Evolutionary conservation across 1,140 invertebrate species (phyloP).

Genomic region (Helicorthomorpha holstii): DNA sequence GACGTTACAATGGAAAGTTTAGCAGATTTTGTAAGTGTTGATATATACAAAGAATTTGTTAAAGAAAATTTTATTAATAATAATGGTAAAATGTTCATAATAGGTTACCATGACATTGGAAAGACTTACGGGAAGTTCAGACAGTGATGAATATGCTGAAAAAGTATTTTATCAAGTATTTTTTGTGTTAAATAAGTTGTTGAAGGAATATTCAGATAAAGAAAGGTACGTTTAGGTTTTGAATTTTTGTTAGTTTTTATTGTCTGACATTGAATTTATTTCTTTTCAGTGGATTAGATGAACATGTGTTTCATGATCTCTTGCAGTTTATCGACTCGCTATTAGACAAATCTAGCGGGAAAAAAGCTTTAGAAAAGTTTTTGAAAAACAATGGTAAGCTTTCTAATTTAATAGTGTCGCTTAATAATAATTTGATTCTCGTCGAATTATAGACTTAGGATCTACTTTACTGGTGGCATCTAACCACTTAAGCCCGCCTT

Average conservation of each 20-base stretch:
- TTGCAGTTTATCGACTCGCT: constrained; percentile 67
- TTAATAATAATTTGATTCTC: neutral
- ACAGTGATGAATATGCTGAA: constrained; percentile 41
- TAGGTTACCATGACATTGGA: constrained; percentile 28
- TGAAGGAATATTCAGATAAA: constrained; percentile 21
- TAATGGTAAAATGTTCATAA: constrained; percentile 1
- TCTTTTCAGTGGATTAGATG: constrained; percentile 35
- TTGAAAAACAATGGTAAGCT: constrained; percentile 31
- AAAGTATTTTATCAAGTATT: constrained; percentile 44
- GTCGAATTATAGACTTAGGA: neutral
- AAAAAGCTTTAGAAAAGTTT: constrained; percentile 61
- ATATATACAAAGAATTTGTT: neutral
- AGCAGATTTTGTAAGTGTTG: constrained; percentile 31
- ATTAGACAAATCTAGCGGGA: constrained; percentile 56
- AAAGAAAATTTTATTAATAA: neutral
- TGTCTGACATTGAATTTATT: too few relatives aligned
- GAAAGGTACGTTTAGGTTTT: constrained; percentile 18
- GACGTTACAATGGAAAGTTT: constrained; percentile 54
- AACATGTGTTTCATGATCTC: constrained; percentile 47
- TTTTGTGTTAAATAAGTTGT: constrained; percentile 45
- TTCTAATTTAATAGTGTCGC: neutral
- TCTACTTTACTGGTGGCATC: constrained; percentile 46
- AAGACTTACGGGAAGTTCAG: constrained; percentile 39
- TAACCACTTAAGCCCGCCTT: constrained; percentile 41
- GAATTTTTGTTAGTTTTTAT: constrained; percentile 5